These are phyloP conservation scores for Thumatha senex DNA, from an alignment of 2,888 invertebrate genomes.

Conservation along the genomic window DNA sequence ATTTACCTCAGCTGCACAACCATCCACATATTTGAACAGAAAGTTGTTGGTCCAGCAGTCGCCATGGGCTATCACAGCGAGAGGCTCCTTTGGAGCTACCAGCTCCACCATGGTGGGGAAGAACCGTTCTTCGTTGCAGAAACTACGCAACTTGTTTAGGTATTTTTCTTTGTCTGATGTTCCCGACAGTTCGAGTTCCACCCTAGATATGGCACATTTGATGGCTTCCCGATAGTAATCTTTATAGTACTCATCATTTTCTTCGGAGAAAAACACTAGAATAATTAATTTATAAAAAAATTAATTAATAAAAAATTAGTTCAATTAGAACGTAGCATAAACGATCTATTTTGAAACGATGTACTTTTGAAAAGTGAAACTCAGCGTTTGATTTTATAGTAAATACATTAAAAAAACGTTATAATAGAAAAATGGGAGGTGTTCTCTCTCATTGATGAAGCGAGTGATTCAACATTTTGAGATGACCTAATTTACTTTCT, in stretches of 20 bases:
- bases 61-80: slow-evolving; percentile 88
- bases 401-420: too few relatives aligned
- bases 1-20: slow-evolving; percentile 80
- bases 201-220: slow-evolving; percentile 86
- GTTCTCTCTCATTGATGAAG: too few relatives aligned
- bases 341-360: background rate
- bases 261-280: slow-evolving; percentile 84
- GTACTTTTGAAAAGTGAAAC: background rate
- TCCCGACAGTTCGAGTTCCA: slow-evolving; percentile 68
- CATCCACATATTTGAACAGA: slow-evolving; percentile 83
- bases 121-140: slow-evolving; percentile 85
- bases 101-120: slow-evolving; percentile 87
- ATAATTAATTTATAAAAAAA: slow-evolving; percentile 3
- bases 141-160: slow-evolving; percentile 82
- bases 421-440: too few relatives aligned
- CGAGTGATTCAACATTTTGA: too few relatives aligned
- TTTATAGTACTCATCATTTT: slow-evolving; percentile 87
- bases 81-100: slow-evolving; percentile 84
- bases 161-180: slow-evolving; percentile 76
- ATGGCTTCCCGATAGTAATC: slow-evolving; percentile 86
- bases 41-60: slow-evolving; percentile 91
- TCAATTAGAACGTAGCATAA: background rate
- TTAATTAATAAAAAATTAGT: too few relatives aligned
- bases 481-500: too few relatives aligned
- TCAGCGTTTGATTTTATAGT: too few relatives aligned